Evolutionary conservation across 2,797 vertebrate genomes (phyloP).

Genomic region (Zenarchopterus dispar): DNA sequence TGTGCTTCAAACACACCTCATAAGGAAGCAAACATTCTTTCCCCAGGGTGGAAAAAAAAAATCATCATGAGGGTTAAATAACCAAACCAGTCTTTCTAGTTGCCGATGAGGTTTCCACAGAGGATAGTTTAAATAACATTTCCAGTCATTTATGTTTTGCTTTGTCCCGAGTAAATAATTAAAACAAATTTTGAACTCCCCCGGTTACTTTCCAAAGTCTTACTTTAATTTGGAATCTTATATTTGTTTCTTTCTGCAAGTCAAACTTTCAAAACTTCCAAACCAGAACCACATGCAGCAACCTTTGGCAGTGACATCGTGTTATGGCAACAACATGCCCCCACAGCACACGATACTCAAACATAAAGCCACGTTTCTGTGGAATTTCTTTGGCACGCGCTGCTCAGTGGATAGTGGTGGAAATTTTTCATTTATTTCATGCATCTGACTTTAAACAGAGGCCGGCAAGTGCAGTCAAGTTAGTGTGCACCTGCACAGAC

Average conservation of each 20-base stretch:
- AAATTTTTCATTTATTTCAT: conserved; percentile 7
- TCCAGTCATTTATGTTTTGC: not conserved
- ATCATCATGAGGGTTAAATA: not conserved
- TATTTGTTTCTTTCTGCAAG: conserved; percentile 6
- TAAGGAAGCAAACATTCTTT: conserved; percentile 1
- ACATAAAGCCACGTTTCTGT: conserved; percentile 2
- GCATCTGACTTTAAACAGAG: not conserved
- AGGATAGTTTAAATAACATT: not conserved
- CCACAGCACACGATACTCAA: conserved; percentile 23
- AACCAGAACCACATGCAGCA: conserved; percentile 31
- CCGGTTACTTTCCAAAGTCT: not conserved
- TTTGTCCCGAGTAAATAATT: not conserved
- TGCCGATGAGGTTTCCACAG: conserved; percentile 1
- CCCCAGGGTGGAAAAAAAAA: conserved; percentile 1
- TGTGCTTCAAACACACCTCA: conserved; percentile 12
- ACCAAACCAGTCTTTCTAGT: conserved; percentile 39
- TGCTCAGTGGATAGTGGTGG: conserved; percentile 10
- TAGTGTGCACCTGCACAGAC: not conserved
- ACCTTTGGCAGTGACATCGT: conserved; percentile 31
- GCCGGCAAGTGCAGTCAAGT: conserved; percentile 19
- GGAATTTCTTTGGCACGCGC: conserved; percentile 13
- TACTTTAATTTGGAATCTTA: not conserved
- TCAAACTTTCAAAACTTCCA: conserved; percentile 6
- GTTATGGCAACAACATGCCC: conserved; percentile 30
- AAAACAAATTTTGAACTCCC: not conserved